These are phyloP conservation scores for Etheostoma spectabile DNA, from an alignment of 2,113 vertebrate species.

Conservation along the genomic window DNA sequence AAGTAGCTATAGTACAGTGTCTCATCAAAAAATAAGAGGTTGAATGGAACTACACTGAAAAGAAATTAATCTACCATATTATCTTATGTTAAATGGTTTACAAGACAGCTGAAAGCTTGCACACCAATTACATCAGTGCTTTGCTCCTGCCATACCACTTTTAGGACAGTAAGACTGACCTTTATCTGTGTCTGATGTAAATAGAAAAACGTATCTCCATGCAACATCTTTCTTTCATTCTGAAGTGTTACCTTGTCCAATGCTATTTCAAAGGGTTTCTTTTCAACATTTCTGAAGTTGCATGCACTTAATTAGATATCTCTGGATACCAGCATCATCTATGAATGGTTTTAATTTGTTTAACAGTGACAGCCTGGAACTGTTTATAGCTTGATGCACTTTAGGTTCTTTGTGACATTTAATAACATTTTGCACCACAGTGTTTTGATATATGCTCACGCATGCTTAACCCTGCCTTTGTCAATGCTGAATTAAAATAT, in stretches of 20 bases:
- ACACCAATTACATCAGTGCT: neutral
- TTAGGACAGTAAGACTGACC: neutral
- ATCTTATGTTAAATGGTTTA: neutral
- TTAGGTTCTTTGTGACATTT: constrained; percentile 3
- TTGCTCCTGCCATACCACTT: neutral
- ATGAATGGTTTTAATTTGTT: neutral
- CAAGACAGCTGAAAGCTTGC: neutral
- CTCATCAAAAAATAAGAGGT: neutral
- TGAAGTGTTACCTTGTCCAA: neutral
- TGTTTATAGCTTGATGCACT: neutral
- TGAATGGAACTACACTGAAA: neutral
- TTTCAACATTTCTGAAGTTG: neutral
- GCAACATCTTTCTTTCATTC: neutral
- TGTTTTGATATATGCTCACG: constrained; percentile 37
- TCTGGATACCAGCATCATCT: neutral
- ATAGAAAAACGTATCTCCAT: neutral
- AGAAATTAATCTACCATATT: neutral
- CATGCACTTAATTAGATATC: neutral
- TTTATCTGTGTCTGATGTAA: neutral
- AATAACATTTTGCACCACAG: neutral
- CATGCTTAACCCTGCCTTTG: constrained; percentile 31
- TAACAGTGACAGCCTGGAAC: neutral
- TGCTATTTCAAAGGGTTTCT: neutral
- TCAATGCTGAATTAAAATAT: neutral
- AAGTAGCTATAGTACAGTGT: neutral